Percentiles rank a stretch among this genome's conserved stretches.
These are phyloP conservation scores for Rhodinocichla rosea DNA, from an alignment of 2,113 vertebrate species.

Conservation along the genomic window DNA sequence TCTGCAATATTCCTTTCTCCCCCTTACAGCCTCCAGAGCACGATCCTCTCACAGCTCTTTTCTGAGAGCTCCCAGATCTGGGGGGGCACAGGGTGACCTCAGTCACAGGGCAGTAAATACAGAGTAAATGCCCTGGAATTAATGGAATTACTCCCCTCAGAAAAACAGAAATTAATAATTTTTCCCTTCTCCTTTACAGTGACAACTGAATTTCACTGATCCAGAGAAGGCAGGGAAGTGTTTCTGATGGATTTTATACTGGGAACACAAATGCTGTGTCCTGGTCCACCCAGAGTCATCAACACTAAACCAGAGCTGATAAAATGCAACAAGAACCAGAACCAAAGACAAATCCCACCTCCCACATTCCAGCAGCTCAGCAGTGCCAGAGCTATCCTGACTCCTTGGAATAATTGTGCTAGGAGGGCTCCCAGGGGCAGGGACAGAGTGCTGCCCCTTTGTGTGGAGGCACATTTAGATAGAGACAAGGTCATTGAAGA, in stretches of 20 bases:
- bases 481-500: conserved; percentile 13
- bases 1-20: background rate
- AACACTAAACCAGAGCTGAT: background rate
- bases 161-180: background rate
- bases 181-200: background rate
- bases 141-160: background rate
- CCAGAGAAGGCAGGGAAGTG: background rate
- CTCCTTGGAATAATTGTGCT: background rate
- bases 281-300: background rate
- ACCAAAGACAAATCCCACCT: background rate
- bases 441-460: background rate
- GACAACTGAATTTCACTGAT: background rate
- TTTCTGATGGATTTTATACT: background rate
- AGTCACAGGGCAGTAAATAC: background rate
- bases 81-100: background rate
- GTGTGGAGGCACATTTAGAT: background rate
- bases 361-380: background rate
- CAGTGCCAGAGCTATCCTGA: background rate
- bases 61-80: background rate
- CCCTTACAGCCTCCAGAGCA: fast-evolving
- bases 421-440: background rate
- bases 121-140: background rate
- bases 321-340: background rate
- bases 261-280: background rate
- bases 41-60: background rate